Conservation (phyloP, 2,113 vertebrate species). For the Campylomormyrus tamandua region DNA sequence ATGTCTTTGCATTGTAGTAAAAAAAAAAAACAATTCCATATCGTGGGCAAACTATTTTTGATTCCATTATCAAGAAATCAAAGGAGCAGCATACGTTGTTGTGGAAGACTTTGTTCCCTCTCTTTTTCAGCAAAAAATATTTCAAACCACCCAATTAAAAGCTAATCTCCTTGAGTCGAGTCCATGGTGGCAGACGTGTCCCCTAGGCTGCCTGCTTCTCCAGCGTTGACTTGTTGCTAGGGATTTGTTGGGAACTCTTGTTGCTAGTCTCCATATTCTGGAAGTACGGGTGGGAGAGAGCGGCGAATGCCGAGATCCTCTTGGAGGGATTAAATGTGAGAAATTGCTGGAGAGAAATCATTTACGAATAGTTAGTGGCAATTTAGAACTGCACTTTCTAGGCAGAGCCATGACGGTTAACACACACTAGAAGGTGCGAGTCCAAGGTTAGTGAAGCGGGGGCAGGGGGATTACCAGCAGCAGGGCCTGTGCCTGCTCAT, state of each 20-base stretch:
- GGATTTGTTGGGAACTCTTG: slow-evolving; percentile 72
- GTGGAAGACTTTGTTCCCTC: slow-evolving; percentile 37
- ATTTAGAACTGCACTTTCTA: not conserved
- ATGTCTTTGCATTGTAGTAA: slow-evolving; percentile 62
- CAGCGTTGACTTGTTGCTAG: slow-evolving; percentile 77
- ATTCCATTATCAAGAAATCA: slow-evolving; percentile 32
- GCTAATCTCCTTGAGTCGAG: not conserved
- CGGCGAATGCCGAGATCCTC: slow-evolving; percentile 86
- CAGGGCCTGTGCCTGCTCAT: slow-evolving; percentile 84
- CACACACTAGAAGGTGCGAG: not conserved
- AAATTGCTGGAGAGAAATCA: slow-evolving; percentile 72
- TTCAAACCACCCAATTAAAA: not conserved
- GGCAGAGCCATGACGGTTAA: not conserved
- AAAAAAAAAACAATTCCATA: slow-evolving; percentile 50
- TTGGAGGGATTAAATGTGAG: slow-evolving; percentile 87
- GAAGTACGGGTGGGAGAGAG: slow-evolving; percentile 92
- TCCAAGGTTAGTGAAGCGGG: not conserved
- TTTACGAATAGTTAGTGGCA: not conserved
- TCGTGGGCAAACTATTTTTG: slow-evolving; percentile 16
- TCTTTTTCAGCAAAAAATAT: not conserved
- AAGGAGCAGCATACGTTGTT: slow-evolving; percentile 61
- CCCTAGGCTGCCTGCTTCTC: slow-evolving; percentile 79
- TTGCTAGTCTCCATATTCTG: slow-evolving; percentile 83
- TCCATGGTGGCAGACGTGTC: slow-evolving; percentile 9
- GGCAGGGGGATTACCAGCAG: slow-evolving; percentile 72